phyloP scores from a whole-genome alignment of 1,140 invertebrate species.

The Arctopsyche grandis region DNA sequence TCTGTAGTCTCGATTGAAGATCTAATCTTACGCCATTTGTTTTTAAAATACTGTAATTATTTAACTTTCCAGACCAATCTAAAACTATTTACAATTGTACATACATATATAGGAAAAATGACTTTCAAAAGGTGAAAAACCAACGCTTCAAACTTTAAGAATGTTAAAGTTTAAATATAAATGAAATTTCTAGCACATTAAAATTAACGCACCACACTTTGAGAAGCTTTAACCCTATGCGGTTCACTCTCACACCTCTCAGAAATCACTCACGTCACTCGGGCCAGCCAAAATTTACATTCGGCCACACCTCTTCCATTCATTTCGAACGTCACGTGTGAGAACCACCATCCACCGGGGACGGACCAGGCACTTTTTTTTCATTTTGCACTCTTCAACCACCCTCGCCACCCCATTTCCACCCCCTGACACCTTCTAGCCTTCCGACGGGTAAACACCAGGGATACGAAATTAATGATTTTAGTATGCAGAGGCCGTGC shows the following conservation, averaged over 20 bases:
- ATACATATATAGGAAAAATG: no score
- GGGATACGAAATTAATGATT: conserved; percentile 50
- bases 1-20: no score
- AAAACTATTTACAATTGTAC: no score
- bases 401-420: not conserved
- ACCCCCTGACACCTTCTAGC: not conserved
- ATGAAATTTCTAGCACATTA: not conserved
- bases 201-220: not conserved
- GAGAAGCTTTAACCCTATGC: not conserved
- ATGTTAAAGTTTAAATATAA: no score
- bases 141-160: no score
- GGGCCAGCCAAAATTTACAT: conserved; percentile 46
- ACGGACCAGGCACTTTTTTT: conserved; percentile 39
- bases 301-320: conserved; percentile 44
- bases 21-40: no score
- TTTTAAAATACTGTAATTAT: no score
- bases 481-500: conserved; percentile 47
- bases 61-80: no score
- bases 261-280: conserved; percentile 47
- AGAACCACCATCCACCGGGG: not conserved
- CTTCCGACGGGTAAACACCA: conserved; percentile 30
- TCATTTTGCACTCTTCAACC: not conserved
- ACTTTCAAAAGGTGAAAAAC: no score
- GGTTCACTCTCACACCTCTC: conserved; percentile 2
- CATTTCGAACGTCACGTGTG: conserved; percentile 31